phyloP scores from a whole-genome alignment of 2,888 invertebrate genomes.

The Microdon myrmicae region DNA sequence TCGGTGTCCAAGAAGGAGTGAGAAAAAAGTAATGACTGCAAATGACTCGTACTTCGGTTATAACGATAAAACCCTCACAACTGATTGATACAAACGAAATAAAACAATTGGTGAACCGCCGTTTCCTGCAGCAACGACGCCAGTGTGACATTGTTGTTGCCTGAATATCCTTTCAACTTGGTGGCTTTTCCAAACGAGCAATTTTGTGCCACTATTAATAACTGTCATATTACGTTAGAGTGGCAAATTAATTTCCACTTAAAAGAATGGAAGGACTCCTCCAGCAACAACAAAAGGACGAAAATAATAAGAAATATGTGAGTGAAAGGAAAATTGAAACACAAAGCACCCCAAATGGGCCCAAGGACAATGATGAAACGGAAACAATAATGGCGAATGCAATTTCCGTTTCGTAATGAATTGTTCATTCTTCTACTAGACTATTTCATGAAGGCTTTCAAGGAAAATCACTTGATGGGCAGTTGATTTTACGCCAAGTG shows the following conservation, averaged over 20 bases:
- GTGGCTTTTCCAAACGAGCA: constrained; percentile 24
- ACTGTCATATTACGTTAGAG: constrained; percentile 42
- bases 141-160: not conserved
- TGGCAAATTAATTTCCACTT: constrained; percentile 39
- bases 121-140: constrained; percentile 12
- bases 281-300: not conserved
- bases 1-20: too few relatives aligned
- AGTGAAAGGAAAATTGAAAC: constrained; percentile 16
- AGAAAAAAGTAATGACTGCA: too few relatives aligned
- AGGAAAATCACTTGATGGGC: too few relatives aligned
- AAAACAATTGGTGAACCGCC: constrained; percentile 26
- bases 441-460: too few relatives aligned
- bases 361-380: constrained; percentile 12
- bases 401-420: constrained; percentile 33
- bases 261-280: not conserved
- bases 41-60: too few relatives aligned
- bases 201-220: constrained; percentile 42
- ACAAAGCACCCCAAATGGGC: constrained; percentile 1
- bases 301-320: not conserved
- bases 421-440: constrained; percentile 13
- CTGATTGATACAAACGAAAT: constrained; percentile 37
- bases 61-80: too few relatives aligned
- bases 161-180: constrained; percentile 19
- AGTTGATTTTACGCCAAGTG: too few relatives aligned
- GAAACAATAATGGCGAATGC: constrained; percentile 36